Conservation (phyloP, 2,797 vertebrate species). For the Leptatherina wallacei region DNA sequence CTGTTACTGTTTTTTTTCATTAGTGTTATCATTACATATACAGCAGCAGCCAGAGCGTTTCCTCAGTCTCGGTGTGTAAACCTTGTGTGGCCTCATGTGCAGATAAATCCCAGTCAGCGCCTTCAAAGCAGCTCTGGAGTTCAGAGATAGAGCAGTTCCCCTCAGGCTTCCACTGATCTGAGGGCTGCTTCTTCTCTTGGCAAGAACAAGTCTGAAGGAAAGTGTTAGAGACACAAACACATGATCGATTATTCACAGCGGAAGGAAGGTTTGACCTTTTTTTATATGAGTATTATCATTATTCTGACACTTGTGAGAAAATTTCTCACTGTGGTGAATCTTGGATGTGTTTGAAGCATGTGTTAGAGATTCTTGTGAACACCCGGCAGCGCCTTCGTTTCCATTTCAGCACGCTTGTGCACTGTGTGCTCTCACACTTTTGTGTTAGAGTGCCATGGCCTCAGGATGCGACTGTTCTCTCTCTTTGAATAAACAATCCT, state of each 20-base stretch:
- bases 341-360: background rate
- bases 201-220: conserved; percentile 21
- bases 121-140: conserved; percentile 37
- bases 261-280: conserved; percentile 17
- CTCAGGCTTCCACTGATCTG: conserved; percentile 24
- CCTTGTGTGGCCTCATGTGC: background rate
- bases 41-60: conserved; percentile 16
- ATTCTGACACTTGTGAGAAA: conserved; percentile 6
- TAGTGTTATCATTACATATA: conserved; percentile 1
- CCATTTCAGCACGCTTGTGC: conserved; percentile 12
- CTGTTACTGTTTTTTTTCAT: background rate
- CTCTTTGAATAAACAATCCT: conserved; percentile 7
- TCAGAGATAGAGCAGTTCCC: conserved; percentile 44
- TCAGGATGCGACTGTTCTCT: conserved; percentile 42
- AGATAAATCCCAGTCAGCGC: conserved; percentile 26
- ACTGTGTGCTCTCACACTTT: conserved; percentile 15
- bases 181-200: conserved; percentile 11
- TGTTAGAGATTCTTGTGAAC: conserved; percentile 17
- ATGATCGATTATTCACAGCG: conserved; percentile 42
- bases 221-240: conserved; percentile 35
- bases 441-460: conserved; percentile 46
- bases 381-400: conserved; percentile 2
- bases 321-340: background rate
- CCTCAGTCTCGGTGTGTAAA: conserved; percentile 17
- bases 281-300: background rate